These are phyloP conservation scores for Sycophila texana DNA, from an alignment of 2,888 invertebrate species.

Conservation along the genomic window DNA sequence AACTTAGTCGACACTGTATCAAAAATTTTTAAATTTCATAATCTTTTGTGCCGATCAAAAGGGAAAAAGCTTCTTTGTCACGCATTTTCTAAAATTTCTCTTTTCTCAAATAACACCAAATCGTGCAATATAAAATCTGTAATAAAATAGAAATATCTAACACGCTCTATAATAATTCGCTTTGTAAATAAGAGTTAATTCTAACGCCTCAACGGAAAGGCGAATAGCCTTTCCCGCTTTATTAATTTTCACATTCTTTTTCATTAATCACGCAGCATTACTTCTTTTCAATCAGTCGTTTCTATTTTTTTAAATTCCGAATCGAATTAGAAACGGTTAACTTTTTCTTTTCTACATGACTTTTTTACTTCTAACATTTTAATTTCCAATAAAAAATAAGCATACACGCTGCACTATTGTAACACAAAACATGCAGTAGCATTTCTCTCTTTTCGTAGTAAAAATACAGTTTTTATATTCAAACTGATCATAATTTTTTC, in stretches of 20 bases:
- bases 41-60: slow-evolving; percentile 30
- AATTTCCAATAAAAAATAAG: slow-evolving; percentile 41
- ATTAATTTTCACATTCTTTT: slow-evolving; percentile 20
- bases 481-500: slow-evolving; percentile 41
- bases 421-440: slow-evolving; percentile 43
- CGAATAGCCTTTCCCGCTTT: slow-evolving; percentile 14
- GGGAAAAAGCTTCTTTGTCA: slow-evolving; percentile 35
- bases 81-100: slow-evolving; percentile 42
- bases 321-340: slow-evolving; percentile 25
- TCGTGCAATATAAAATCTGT: slow-evolving; percentile 65
- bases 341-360: slow-evolving; percentile 24
- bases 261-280: slow-evolving; percentile 30
- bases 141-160: slow-evolving; percentile 70
- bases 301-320: slow-evolving; percentile 30
- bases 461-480: slow-evolving; percentile 48
- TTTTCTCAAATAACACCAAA: slow-evolving; percentile 61
- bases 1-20: slow-evolving; percentile 21
- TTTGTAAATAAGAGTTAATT: slow-evolving; percentile 59
- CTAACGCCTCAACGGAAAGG: slow-evolving; percentile 40
- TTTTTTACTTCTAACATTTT: slow-evolving; percentile 33
- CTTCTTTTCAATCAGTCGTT: slow-evolving; percentile 33
- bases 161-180: slow-evolving; percentile 58
- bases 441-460: slow-evolving; percentile 42
- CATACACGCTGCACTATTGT: slow-evolving; percentile 38
- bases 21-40: slow-evolving; percentile 15